phyloP scores from a whole-genome alignment of 2,888 invertebrate genomes.

The Spisula solida region DNA sequence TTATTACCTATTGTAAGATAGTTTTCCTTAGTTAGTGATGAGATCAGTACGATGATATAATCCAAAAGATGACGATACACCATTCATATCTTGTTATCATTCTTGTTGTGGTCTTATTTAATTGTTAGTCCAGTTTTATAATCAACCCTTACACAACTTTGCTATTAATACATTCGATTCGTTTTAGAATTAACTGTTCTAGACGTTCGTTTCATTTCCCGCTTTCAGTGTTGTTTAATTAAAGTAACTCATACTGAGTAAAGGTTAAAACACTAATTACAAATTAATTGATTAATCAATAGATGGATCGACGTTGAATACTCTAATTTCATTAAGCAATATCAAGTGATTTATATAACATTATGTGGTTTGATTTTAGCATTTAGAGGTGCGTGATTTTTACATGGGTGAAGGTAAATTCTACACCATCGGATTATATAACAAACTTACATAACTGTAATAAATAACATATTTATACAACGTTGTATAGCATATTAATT shows the following conservation, averaged over 20 bases:
- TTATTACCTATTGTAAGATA: neutral
- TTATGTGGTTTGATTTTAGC: neutral
- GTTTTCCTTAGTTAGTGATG: neutral
- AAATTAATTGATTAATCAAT: neutral
- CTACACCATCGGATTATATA: too few species aligned
- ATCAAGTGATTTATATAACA: neutral
- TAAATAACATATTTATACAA: too few species aligned
- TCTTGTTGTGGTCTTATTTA: neutral
- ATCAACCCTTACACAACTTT: conserved; percentile 11
- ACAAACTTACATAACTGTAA: too few species aligned
- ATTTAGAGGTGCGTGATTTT: neutral
- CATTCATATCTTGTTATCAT: neutral
- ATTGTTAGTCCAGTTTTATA: neutral
- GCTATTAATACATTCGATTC: neutral
- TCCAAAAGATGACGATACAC: neutral
- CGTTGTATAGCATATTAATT: too few species aligned
- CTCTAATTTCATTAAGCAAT: neutral
- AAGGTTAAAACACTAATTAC: conserved; percentile 12
- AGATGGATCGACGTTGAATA: neutral
- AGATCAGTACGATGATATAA: neutral
- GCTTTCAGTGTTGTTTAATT: neutral
- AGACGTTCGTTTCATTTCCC: neutral
- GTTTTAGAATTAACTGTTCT: neutral
- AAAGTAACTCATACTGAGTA: neutral
- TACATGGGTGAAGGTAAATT: too few species aligned